These are phyloP conservation scores for Cepphus grylle DNA, from an alignment of 2,113 vertebrate species.

Conservation along the genomic window DNA sequence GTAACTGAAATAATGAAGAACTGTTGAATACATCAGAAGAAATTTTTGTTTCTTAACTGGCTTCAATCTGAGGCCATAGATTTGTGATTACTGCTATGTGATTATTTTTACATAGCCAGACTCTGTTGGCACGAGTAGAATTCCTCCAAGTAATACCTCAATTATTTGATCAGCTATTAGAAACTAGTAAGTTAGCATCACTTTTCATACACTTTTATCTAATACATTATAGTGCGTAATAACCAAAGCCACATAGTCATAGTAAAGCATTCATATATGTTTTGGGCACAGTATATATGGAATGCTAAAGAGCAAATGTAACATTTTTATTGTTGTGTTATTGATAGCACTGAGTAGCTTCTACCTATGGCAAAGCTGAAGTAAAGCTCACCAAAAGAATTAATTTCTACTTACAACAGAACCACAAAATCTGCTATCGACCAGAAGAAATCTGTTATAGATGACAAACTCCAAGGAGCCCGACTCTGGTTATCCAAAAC, in stretches of 20 bases:
- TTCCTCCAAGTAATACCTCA: background rate
- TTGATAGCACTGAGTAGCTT: background rate
- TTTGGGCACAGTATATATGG: background rate
- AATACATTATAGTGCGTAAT: background rate
- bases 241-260: background rate
- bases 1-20: background rate
- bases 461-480: slow-evolving; percentile 89
- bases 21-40: background rate
- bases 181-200: background rate
- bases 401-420: slow-evolving; percentile 85
- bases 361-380: background rate
- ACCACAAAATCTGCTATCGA: slow-evolving; percentile 89
- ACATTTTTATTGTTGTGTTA: background rate
- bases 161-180: background rate
- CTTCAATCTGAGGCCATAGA: background rate
- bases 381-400: background rate
- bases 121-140: background rate
- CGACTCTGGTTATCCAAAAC: slow-evolving; percentile 86
- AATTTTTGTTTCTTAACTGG: background rate
- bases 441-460: slow-evolving; percentile 91
- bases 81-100: background rate
- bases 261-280: background rate
- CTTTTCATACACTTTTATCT: background rate
- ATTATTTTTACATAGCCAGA: background rate
- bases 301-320: background rate